Evolutionary conservation across 2,888 invertebrate species (phyloP).

Genomic region (Bembecia ichneumoniformis): DNA sequence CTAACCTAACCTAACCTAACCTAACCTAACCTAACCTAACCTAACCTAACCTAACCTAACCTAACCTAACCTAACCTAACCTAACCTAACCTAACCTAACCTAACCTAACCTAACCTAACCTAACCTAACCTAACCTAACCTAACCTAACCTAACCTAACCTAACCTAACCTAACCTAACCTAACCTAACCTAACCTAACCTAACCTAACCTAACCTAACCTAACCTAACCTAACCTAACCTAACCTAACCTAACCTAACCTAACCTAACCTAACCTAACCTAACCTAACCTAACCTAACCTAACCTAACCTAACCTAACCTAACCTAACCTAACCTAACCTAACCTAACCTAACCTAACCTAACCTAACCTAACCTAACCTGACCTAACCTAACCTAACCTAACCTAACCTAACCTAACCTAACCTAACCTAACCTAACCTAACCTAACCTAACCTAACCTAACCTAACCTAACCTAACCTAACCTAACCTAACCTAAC

Average conservation of each 20-base stretch:
- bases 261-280: conserved; percentile 9
- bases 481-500: conserved; percentile 9
- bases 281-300: conserved; percentile 8
- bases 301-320: conserved; percentile 7
- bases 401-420: conserved; percentile 11
- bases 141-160: conserved; percentile 5
- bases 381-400: conserved; percentile 10
- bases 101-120: conserved; percentile 5
- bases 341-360: conserved; percentile 14
- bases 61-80: conserved; percentile 4
- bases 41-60: conserved; percentile 6
- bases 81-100: conserved; percentile 2
- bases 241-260: conserved; percentile 9
- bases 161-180: conserved; percentile 4
- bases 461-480: conserved; percentile 9
- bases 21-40: conserved; percentile 3
- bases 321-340: conserved; percentile 11
- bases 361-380: conserved; percentile 10
- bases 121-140: conserved; percentile 3
- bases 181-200: conserved; percentile 5
- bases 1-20: conserved; percentile 1
- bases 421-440: conserved; percentile 11
- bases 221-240: conserved; percentile 5
- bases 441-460: conserved; percentile 12
- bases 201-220: conserved; percentile 4